Evolutionary conservation across 2,888 invertebrate species (phyloP).

Genomic region (Capitulum mitella): DNA sequence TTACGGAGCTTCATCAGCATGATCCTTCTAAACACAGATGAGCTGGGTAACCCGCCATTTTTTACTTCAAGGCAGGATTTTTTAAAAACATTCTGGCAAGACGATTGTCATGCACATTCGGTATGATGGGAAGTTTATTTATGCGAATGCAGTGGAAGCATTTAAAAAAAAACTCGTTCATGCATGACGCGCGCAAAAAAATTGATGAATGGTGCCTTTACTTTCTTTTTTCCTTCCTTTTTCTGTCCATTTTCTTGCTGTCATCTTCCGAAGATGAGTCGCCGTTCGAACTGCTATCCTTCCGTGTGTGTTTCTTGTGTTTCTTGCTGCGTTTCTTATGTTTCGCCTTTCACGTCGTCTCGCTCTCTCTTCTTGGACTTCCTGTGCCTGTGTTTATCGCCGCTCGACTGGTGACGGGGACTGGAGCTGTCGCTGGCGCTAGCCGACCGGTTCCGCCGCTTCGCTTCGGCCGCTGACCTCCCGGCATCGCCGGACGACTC

Average conservation of each 20-base stretch:
- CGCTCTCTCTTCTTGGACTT: no score
- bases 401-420: not conserved
- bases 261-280: not conserved
- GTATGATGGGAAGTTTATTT: no score
- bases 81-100: no score
- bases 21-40: no score
- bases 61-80: no score
- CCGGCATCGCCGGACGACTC: not conserved
- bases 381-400: no score
- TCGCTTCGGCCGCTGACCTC: not conserved
- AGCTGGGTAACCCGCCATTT: no score
- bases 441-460: not conserved
- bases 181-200: no score
- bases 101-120: no score
- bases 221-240: not conserved
- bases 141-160: no score
- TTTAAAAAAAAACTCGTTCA: no score
- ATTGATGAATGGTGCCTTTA: not conserved
- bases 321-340: not conserved
- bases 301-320: not conserved
- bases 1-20: no score
- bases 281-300: not conserved
- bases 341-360: not conserved
- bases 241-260: not conserved
- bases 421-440: not conserved